These are phyloP conservation scores for Dysidea cf. avara DNA, from an alignment of 37 sponge, comb jelly and placozoan species.

Conservation along the genomic window DNA sequence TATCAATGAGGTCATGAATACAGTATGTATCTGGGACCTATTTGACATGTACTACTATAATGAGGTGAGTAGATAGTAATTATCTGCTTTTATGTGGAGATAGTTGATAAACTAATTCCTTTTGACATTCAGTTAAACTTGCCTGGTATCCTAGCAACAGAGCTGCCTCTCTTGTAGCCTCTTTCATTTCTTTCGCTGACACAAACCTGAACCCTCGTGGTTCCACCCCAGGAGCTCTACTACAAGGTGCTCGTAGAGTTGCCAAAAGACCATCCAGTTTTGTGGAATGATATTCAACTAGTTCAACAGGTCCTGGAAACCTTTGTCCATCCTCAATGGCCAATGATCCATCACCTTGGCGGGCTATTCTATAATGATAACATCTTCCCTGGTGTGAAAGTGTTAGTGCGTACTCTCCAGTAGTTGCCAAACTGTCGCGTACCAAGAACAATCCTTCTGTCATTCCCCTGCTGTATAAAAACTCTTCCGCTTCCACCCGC, in stretches of 20 bases:
- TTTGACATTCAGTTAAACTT: neutral
- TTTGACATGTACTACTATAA: too few relatives aligned
- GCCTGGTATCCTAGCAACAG: constrained; percentile 74
- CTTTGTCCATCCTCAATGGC: constrained; percentile 82
- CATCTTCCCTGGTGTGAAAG: constrained; percentile 50
- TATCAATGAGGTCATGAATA: too few relatives aligned
- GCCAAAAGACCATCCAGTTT: constrained; percentile 76
- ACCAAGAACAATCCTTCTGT: constrained; percentile 71
- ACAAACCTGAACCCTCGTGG: constrained; percentile 81
- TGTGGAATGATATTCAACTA: constrained; percentile 64
- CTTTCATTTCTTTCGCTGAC: constrained; percentile 69
- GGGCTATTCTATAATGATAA: constrained; percentile 69
- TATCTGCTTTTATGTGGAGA: too few relatives aligned
- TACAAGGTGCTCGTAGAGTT: constrained; percentile 64
- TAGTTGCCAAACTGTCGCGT: constrained; percentile 74
- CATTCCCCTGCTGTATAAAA: constrained; percentile 49
- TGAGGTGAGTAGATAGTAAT: too few relatives aligned
- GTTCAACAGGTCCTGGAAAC: constrained; percentile 71
- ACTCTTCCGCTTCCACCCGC: constrained; percentile 72
- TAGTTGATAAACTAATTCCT: too few relatives aligned
- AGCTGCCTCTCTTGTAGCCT: constrained; percentile 73
- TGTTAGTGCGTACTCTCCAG: constrained; percentile 88
- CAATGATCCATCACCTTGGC: constrained; percentile 61
- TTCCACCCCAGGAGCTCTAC: constrained; percentile 54
- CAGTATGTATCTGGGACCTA: too few relatives aligned